Percentiles rank a stretch among this genome's conserved stretches.
Evolutionary conservation across 1,140 invertebrate genomes (phyloP).

Genomic region (Drosophila punjabiensis): DNA sequence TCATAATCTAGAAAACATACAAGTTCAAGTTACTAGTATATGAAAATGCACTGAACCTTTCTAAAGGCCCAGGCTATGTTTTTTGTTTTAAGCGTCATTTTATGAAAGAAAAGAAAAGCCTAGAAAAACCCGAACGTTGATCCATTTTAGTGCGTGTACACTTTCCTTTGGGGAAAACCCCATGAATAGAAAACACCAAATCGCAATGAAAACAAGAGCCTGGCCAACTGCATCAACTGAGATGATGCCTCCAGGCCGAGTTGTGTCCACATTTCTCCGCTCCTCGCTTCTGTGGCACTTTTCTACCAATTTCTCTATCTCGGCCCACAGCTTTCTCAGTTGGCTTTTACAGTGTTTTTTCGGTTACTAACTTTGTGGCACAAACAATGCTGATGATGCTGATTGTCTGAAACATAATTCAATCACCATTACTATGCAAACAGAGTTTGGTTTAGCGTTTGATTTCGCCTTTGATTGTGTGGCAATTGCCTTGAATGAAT

Average conservation of each 20-base stretch:
- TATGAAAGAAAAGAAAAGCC: not conserved
- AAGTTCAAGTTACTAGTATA: not conserved
- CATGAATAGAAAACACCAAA: slow-evolving; percentile 26
- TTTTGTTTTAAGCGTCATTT: slow-evolving; percentile 1
- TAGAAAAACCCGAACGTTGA: not conserved
- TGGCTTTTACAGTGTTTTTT: slow-evolving; percentile 28
- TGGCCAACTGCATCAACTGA: slow-evolving; percentile 28
- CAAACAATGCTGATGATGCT: slow-evolving; percentile 57
- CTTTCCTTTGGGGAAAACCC: not conserved
- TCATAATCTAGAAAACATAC: not conserved
- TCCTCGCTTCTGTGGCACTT: slow-evolving; percentile 20
- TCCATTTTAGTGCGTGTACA: slow-evolving; percentile 20
- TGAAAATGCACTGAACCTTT: not conserved
- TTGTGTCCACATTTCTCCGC: slow-evolving; percentile 25
- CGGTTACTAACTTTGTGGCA: slow-evolving; percentile 52
- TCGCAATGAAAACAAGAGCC: slow-evolving; percentile 48
- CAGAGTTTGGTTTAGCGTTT: slow-evolving; percentile 55
- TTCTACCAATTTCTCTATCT: slow-evolving; percentile 29
- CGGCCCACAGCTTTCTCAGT: slow-evolving; percentile 10
- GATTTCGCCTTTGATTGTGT: slow-evolving; percentile 52
- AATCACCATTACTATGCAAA: slow-evolving; percentile 57
- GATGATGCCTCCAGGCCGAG: slow-evolving; percentile 37
- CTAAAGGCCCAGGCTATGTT: not conserved
- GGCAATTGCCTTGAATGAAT: slow-evolving; percentile 50
- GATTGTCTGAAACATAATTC: slow-evolving; percentile 56